Conservation (phyloP, 2,113 vertebrate species). For the Mirza zaza region DNA sequence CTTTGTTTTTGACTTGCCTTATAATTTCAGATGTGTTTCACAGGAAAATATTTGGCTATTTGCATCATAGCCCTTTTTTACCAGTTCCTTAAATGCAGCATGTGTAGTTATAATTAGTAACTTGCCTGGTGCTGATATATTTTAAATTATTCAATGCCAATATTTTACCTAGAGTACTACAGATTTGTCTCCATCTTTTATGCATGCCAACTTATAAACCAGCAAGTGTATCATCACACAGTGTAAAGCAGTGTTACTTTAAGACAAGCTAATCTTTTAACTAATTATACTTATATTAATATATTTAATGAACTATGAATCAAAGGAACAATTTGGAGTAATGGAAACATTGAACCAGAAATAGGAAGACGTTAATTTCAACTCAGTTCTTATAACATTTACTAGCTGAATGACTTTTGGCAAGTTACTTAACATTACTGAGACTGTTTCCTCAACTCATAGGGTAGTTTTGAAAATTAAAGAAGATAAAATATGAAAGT, state of each 20-base stretch:
- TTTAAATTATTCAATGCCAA: neutral
- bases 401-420: neutral
- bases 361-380: constrained; percentile 4
- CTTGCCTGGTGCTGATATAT: neutral
- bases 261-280: constrained; percentile 12
- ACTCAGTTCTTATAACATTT: neutral
- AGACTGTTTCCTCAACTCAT: neutral
- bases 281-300: neutral
- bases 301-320: constrained; percentile 29
- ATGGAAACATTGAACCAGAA: neutral
- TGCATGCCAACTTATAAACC: neutral
- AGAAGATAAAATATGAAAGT: neutral
- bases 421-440: neutral
- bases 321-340: constrained; percentile 12
- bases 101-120: neutral
- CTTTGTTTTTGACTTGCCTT: neutral
- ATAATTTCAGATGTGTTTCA: constrained; percentile 32
- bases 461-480: constrained; percentile 24
- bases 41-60: constrained; percentile 10
- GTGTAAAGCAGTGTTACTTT: constrained; percentile 1
- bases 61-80: neutral
- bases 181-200: neutral
- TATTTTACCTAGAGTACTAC: neutral
- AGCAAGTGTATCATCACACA: neutral
- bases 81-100: neutral